Evolutionary conservation across 2,113 vertebrate species (phyloP).

Genomic region (Cynopterus brachyotis): DNA sequence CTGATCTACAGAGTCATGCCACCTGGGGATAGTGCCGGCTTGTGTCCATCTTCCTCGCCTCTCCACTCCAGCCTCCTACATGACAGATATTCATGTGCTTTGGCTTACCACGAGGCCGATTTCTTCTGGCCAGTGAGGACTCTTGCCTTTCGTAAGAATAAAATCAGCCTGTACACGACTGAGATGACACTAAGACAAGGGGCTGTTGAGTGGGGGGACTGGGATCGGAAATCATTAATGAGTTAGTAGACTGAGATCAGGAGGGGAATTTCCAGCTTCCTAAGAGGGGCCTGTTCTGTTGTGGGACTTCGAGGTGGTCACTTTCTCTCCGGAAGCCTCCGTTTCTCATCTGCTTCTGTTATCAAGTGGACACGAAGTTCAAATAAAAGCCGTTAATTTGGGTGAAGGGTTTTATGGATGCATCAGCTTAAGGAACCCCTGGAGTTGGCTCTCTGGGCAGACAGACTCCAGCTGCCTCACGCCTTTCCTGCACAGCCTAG

Average conservation of each 20-base stretch:
- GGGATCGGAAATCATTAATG: neutral
- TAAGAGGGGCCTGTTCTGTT: neutral
- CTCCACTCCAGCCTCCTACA: neutral
- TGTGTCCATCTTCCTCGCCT: neutral
- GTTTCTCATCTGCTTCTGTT: neutral
- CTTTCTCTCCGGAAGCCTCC: neutral
- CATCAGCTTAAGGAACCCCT: rapidly evolving
- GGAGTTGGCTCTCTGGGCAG: neutral
- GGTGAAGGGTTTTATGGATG: neutral
- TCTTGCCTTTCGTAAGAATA: neutral
- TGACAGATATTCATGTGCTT: rapidly evolving
- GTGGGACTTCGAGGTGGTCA: neutral
- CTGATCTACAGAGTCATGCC: neutral
- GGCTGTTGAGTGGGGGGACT: neutral
- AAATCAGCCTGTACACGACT: neutral
- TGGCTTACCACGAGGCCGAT: neutral
- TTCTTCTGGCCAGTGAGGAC: neutral
- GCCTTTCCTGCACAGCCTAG: neutral
- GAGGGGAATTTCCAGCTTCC: neutral
- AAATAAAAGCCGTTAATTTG: neutral
- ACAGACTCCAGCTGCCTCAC: neutral
- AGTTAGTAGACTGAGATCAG: neutral
- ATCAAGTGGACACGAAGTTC: neutral
- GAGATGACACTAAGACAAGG: neutral
- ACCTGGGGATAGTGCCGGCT: neutral